Evolutionary conservation across 2,113 vertebrate species (phyloP), one percentile per base, ranked within the genome.

Genomic region (Otis tarda): DNA sequence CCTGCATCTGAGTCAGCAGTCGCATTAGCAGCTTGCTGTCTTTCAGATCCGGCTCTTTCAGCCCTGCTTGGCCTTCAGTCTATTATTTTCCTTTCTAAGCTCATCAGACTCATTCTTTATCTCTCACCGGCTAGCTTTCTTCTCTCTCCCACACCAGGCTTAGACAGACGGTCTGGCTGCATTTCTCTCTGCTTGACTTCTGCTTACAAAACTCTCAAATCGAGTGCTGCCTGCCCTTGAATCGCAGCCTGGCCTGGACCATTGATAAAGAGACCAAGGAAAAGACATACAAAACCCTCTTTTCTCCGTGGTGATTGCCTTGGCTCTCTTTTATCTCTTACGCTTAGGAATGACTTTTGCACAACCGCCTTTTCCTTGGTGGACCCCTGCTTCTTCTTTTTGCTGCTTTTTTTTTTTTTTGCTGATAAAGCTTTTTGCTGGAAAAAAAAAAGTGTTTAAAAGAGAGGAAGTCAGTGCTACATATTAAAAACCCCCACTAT

Each of bases 81-180:
- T 87, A 10, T 93, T 95, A 80, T 88, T 96, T 95, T 90, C 71
- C 56, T 92, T 86, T 89, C 79, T 85, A 89, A 95, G 83, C 79
- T 83, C 64, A 20, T 71, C 83, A 83, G 85, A 14, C 47, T 80
- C 82, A 56, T 88, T 85, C 71, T 89, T 97, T 97, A 94, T 96
- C 94, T 94, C 67, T 35, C 50, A 45, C 37, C 1, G 5, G 67
- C 88, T 92, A 77, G 24, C 90, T 88, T 88, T 61, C 76, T 86
- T 49, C 70, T 89, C 59, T 93, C 93, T 80, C 96, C 85, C 93
- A 91, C 92, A 94, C 82, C 3, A 1, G 23, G 60, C 83, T 52
- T 20, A 83, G 78, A 52, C 83, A 89, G 81, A 73, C 55, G 0
- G 71, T 65, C 90, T 94, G 82, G 83, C 82, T 90, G 90, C 71